These are phyloP conservation scores for Syrmaticus mikado DNA, from an alignment of 2,113 vertebrate genomes.

Conservation along the genomic window DNA sequence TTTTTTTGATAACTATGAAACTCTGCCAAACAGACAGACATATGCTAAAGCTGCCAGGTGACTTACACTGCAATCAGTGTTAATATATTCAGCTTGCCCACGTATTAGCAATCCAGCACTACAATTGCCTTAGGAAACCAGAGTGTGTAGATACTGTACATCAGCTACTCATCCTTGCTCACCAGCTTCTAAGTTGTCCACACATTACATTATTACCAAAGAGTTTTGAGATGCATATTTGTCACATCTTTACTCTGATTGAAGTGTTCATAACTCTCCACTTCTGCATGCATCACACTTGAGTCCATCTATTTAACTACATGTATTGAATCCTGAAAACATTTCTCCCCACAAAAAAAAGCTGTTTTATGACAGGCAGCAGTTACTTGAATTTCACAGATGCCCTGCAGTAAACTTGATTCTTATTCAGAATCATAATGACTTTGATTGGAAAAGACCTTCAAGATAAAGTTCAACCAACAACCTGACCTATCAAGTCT, in stretches of 20 bases:
- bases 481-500: background rate
- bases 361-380: background rate
- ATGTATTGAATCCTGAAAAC: background rate
- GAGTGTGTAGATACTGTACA: background rate
- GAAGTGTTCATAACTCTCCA: rapidly evolving
- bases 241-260: rapidly evolving
- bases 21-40: background rate
- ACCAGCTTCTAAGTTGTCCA: background rate
- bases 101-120: background rate
- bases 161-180: background rate
- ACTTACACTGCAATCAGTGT: too few relatives aligned
- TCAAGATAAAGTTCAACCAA: background rate
- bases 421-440: background rate
- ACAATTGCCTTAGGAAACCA: background rate
- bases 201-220: too few relatives aligned
- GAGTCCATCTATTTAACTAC: background rate
- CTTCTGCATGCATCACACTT: rapidly evolving
- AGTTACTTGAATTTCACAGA: background rate
- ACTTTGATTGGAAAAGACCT: background rate
- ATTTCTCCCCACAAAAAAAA: background rate
- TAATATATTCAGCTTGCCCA: background rate
- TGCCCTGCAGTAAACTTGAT: background rate
- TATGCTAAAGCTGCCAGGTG: background rate
- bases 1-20: background rate
- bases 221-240: background rate